Conservation (phyloP, 2,888 invertebrate species). For the Conops quadrifasciatus region DNA sequence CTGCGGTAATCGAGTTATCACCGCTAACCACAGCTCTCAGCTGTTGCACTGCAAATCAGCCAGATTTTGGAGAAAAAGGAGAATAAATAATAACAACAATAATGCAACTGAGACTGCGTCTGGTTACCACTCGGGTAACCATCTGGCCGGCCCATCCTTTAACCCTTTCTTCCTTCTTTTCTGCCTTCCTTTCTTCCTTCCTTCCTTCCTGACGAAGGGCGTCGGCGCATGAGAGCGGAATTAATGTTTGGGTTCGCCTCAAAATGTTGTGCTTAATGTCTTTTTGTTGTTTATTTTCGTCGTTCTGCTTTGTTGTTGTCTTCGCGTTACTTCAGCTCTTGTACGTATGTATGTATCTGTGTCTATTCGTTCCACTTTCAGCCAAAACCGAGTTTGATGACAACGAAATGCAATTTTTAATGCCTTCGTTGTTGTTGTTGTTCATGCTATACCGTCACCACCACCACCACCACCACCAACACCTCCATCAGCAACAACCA, state of each 20-base stretch:
- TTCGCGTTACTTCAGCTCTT: neutral
- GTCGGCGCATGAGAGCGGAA: constrained; percentile 45
- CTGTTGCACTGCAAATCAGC: neutral
- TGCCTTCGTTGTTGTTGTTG: neutral
- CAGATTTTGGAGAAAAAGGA: neutral
- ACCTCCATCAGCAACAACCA: neutral
- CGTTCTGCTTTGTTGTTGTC: constrained; percentile 4
- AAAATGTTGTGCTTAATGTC: constrained; percentile 43
- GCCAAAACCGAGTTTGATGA: constrained; percentile 14
- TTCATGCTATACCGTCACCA: neutral
- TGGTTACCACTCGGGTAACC: constrained; percentile 3
- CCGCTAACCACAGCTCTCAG: neutral
- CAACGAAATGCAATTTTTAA: constrained; percentile 14
- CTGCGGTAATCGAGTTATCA: neutral
- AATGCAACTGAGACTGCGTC: constrained; percentile 3
- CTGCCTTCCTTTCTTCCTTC: too few relatives aligned
- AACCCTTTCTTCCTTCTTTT: neutral
- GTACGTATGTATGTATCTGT: too few relatives aligned
- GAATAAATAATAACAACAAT: neutral
- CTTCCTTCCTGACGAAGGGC: constrained; percentile 6
- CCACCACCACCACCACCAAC: constrained; percentile 7
- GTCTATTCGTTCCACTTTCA: constrained; percentile 18
- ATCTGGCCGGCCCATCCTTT: constrained; percentile 6
- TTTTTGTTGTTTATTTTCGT: constrained; percentile 13
- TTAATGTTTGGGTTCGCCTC: constrained; percentile 51